Evolutionary conservation across 2,113 vertebrate genomes (phyloP), one percentile per base, ranked within the genome.

Genomic region (Copsychus sechellarum): DNA sequence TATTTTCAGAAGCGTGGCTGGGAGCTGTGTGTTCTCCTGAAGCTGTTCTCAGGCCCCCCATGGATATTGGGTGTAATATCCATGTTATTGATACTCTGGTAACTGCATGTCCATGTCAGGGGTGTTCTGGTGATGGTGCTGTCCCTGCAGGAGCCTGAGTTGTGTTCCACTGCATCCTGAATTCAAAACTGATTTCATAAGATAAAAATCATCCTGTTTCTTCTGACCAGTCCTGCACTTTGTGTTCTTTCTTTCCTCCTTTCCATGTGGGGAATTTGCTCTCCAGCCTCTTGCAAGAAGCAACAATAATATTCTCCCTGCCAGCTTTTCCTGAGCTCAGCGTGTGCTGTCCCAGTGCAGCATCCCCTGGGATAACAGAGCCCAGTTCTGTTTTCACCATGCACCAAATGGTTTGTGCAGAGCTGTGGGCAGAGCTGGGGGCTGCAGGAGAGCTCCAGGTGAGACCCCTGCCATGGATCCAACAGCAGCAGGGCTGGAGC

Each of bases 31-130:
- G 56, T 34, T 40, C 61, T 79, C 34, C 48, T 50, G 5, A 2
- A 54, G 3, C 73, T 58, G 16, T 26, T 31, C 18, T 8, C 40
- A 12, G 31, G 12, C 12, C 12, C 34, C 33, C 10, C 3, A 0
- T 17, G 10, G 50, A 1, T 48, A 1, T 1, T 18, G 1, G 28
- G 8, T 7, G 7, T 4, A 8, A 53, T 3, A 8, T 23, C 31
- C 20, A 3, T 29, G 24, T 6, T 8, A 5, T 3, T 29, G 31
- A 1, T 34, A 3, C 9, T 34, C 33, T 65, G 25, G 2, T 19
- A 31, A 11, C 3, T 18, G 60, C 31, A 5, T 43, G 6, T 29
- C 25, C 24, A 1, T 14, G 4, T 42, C 36, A 64, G 76, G 47
- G 36, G 2, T n/a, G 1, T 62, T 11, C 28, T 81, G 42, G 0